Percentiles rank a stretch among this genome's conserved stretches.
phyloP scores from a whole-genome alignment of 1,140 invertebrate genomes.

The Drosophila melanogaster region DNA sequence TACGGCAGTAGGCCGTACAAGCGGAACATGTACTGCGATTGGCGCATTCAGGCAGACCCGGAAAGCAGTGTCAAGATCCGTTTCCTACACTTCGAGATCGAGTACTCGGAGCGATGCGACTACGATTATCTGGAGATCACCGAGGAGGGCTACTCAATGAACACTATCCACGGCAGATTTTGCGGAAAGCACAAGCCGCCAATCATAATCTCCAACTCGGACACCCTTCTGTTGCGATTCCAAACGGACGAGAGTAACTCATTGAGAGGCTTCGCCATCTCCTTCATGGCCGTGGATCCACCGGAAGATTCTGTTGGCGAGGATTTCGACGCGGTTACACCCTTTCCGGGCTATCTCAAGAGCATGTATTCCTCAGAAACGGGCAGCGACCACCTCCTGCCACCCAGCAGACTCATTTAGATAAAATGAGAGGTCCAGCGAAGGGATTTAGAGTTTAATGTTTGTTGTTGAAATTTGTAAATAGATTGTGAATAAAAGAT shows the following conservation, averaged over 20 bases:
- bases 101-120: slow-evolving; percentile 94
- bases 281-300: slow-evolving; percentile 91
- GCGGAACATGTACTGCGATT: slow-evolving; percentile 95
- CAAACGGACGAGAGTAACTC: slow-evolving; percentile 95
- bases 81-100: slow-evolving; percentile 96
- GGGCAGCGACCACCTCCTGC: slow-evolving; percentile 34
- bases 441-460: slow-evolving; percentile 3
- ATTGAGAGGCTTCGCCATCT: slow-evolving; percentile 95
- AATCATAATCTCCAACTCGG: slow-evolving; percentile 93
- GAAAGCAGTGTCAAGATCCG: slow-evolving; percentile 92
- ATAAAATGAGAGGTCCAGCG: not conserved
- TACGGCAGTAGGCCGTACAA: slow-evolving; percentile 96
- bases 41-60: slow-evolving; percentile 93
- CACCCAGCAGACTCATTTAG: slow-evolving; percentile 44
- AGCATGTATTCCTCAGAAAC: slow-evolving; percentile 72
- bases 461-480: slow-evolving; percentile 69
- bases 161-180: slow-evolving; percentile 78
- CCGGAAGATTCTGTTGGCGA: slow-evolving; percentile 72
- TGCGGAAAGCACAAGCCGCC: slow-evolving; percentile 89
- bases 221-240: slow-evolving; percentile 94
- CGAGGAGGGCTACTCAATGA: slow-evolving; percentile 86
- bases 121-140: slow-evolving; percentile 93
- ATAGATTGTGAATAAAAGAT: slow-evolving; percentile 42
- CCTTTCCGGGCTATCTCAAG: slow-evolving; percentile 82
- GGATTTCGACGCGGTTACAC: slow-evolving; percentile 73